Evolutionary conservation across 2,113 vertebrate genomes (phyloP).

Genomic region (Raja brachyura): DNA sequence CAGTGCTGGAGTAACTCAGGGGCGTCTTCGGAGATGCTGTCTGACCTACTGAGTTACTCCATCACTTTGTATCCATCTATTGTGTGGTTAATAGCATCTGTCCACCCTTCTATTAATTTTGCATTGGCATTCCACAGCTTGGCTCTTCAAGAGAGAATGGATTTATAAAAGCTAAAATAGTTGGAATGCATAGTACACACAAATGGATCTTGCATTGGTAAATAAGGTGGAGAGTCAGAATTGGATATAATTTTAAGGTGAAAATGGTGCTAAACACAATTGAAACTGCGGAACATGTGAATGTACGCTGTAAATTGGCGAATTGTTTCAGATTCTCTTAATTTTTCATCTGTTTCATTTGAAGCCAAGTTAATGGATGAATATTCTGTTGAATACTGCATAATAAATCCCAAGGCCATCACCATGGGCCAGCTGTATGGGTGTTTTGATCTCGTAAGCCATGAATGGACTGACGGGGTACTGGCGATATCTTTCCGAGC

Average conservation of each 20-base stretch:
- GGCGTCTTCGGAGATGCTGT: no score
- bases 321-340: not conserved
- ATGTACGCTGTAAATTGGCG: not conserved
- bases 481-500: slow-evolving; percentile 75
- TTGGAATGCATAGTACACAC: no score
- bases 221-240: not conserved
- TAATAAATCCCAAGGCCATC: slow-evolving; percentile 85
- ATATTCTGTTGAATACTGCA: slow-evolving; percentile 70
- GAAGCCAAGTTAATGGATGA: slow-evolving; percentile 71
- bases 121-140: no score
- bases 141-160: no score
- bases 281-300: not conserved
- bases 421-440: slow-evolving; percentile 88
- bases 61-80: no score
- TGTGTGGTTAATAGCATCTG: not conserved
- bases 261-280: no score
- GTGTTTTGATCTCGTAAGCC: slow-evolving; percentile 78
- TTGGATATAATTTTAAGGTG: no score
- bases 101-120: no score
- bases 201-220: no score
- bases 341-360: slow-evolving; percentile 38
- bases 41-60: no score
- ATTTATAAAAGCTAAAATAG: no score
- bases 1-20: no score
- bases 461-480: slow-evolving; percentile 83